Evolutionary conservation across 2,113 vertebrate species (phyloP).

Genomic region (human (Homo sapiens)): GRCh38 chr3:60223001-60223500

Average conservation of each 20-base stretch:
- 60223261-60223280: not conserved
- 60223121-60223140: not conserved
- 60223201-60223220: not conserved
- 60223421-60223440: not conserved
- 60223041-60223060: not conserved
- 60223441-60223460: not conserved
- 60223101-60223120: not conserved
- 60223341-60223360: not conserved
- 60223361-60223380: not conserved
- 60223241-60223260: not conserved
- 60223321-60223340: not conserved
- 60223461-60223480: not conserved
- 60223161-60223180: fast-evolving
- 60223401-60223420: not conserved
- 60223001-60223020: not conserved
- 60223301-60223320: not conserved
- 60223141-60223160: not conserved
- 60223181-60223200: not conserved
- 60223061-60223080: not conserved
- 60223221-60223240: not conserved
- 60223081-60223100: not conserved
- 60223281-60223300: not conserved
- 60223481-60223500: not conserved
- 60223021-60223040: not conserved
- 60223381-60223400: not conserved